Evolutionary conservation across 2,113 vertebrate species (phyloP), one percentile per base, ranked within the genome.

Genomic region (Ellobius talpinus): DNA sequence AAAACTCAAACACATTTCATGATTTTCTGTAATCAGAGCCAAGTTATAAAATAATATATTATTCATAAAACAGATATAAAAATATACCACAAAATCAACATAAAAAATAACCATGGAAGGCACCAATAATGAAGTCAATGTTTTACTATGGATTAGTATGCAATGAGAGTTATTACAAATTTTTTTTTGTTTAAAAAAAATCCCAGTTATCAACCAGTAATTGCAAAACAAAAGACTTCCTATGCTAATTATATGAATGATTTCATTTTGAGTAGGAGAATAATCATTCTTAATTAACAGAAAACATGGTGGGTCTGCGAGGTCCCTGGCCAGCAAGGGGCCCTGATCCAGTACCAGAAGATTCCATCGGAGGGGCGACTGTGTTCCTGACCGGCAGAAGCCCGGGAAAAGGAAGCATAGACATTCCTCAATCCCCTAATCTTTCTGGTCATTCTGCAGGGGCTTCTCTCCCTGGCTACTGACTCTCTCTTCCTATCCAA

Each of bases 271-370:
- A 91, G 55, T 87, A 39, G 58, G 94, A 77, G 5, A 84, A 14
- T 39, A 87, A 93, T 63, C 10, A 73, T 92, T 90, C 82, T 92
- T 65, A 92, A 96, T 73, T 93, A 81, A 88, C 63, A 47, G 89
- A 94, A 95, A 89, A 82, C 2, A 86, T 5, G n/a, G 19, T 86
- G 5, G n/a, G n/a, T n/a, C n/a, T n/a, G n/a, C n/a, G n/a, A n/a
- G n/a, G n/a, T n/a, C n/a, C n/a, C n/a, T n/a, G n/a, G n/a, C n/a
- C n/a, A n/a, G n/a, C n/a, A n/a, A n/a, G n/a, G n/a, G n/a, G n/a
- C n/a, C n/a, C n/a, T n/a, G n/a, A n/a, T n/a, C n/a, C n/a, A n/a
- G n/a, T n/a, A n/a, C n/a, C n/a, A n/a, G n/a, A n/a, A n/a, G n/a
- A n/a, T n/a, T n/a, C n/a, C n/a, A n/a, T n/a, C n/a, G n/a, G n/a